These are phyloP conservation scores for Andrena camellia DNA, from an alignment of 2,888 invertebrate species.

Conservation along the genomic window DNA sequence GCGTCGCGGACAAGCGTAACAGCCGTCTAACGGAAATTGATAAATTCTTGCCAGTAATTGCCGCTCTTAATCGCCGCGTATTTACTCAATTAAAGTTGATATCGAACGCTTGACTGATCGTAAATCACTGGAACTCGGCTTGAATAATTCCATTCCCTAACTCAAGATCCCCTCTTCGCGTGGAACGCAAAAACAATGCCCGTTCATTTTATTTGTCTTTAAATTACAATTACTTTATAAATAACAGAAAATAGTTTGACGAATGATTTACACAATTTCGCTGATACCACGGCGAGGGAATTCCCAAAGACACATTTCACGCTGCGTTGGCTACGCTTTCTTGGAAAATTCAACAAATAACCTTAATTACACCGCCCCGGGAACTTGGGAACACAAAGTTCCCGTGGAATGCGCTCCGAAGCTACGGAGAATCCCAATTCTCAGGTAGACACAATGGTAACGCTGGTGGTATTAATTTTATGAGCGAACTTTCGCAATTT, in stretches of 20 bases:
- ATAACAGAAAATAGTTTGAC: neutral
- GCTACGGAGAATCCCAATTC: slow-evolving; percentile 42
- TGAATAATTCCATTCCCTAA: neutral
- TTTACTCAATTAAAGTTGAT: slow-evolving; percentile 5
- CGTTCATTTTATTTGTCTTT: neutral
- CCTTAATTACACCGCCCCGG: slow-evolving; percentile 23
- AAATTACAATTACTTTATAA: too few relatives aligned
- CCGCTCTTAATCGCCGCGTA: slow-evolving; percentile 25
- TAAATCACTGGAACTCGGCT: neutral
- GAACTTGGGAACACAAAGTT: slow-evolving; percentile 33
- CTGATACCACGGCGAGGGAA: neutral
- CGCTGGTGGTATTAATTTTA: slow-evolving; percentile 52
- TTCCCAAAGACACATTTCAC: neutral
- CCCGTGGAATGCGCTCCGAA: neutral
- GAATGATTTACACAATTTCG: neutral
- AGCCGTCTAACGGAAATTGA: slow-evolving; percentile 25
- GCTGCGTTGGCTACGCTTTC: neutral
- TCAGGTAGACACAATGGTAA: slow-evolving; percentile 45
- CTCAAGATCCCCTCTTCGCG: neutral
- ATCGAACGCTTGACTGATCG: neutral
- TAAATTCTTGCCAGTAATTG: slow-evolving; percentile 42
- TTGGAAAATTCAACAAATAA: slow-evolving; percentile 17
- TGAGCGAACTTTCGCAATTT: slow-evolving; percentile 56
- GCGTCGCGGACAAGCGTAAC: neutral
- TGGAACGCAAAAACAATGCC: neutral